Conservation (phyloP, 2,888 invertebrate genomes). For the Cantharis nigra region DNA sequence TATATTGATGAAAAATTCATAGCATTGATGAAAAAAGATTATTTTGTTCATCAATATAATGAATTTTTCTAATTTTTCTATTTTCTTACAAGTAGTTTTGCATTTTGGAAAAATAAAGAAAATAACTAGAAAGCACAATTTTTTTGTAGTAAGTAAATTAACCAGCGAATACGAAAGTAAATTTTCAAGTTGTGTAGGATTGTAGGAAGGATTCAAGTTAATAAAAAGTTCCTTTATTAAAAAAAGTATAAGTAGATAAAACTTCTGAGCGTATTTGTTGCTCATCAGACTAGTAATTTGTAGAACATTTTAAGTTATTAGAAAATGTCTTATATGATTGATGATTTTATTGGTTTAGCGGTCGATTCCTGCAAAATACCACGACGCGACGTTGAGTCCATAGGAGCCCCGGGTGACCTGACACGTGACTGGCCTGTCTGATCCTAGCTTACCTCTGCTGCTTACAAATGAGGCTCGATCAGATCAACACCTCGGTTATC, state of each 20-base stretch:
- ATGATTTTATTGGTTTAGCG: conserved; percentile 13
- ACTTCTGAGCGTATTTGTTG: conserved; percentile 8
- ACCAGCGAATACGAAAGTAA: no score
- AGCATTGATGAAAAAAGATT: no score
- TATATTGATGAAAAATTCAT: no score
- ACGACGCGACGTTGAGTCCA: conserved; percentile 17
- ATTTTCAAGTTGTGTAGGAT: no score
- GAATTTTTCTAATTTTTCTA: no score
- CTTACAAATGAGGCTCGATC: conserved; percentile 32
- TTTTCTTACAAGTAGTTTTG: no score
- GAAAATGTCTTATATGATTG: conserved; percentile 12
- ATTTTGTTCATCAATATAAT: no score
- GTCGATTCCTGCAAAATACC: conserved; percentile 20
- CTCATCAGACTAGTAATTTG: conserved; percentile 13
- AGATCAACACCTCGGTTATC: conserved; percentile 32
- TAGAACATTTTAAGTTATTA: conserved; percentile 6
- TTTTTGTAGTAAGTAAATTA: no score
- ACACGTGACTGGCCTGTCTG: conserved; percentile 30
- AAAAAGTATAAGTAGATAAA: background rate
- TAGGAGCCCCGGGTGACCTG: conserved; percentile 27
- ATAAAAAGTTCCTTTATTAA: background rate
- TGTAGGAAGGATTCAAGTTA: no score
- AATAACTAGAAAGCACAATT: no score
- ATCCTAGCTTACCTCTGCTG: conserved; percentile 21
- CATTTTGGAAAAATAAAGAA: no score